Base-by-base conservation (phyloP, 1,140 invertebrate genomes). In the Drosophila triauraria region DNA sequence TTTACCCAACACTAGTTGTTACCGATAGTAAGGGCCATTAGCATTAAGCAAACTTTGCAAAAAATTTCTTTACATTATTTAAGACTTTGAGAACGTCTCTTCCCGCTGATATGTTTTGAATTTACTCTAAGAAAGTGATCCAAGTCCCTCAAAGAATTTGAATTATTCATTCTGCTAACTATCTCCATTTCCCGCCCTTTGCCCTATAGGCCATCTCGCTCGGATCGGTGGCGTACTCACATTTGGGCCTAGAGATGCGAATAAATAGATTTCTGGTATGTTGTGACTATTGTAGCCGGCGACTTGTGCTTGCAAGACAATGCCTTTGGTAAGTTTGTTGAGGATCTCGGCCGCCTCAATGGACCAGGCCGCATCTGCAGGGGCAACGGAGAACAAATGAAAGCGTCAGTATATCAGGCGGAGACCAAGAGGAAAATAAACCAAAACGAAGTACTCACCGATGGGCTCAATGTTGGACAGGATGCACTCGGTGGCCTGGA, bases 401-500 rank as follows among this genome's bases (percentile, higher is more conserved):
- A 68, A 15, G 27, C 27, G 27, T 30, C 20, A 2, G 32, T 67
- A 53, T 61, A 60, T 58, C 10, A 20, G n/a, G 13, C 63, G 9
- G 25, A 50, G 30, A 6, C 9, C 2, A 20, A 1, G 44, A 4
- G 0, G 7, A 6, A 3, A 40, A 38, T 46, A 3, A 46, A 20
- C n/a, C 9, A 20, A 17, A 46, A 46, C 6, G 8, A 1, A 3
- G n/a, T 4, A 58, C 96, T 97, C 95, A 93, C 96, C 95, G 51
- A 95, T 94, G 48, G 98, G 97, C 93, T 95, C 95, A 63, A 99
- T 95, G 93, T 98, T 96, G 10, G 97, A 97, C 85, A 99, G 94
- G 91, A 96, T 96, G 90, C 98, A 98, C 94, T 99, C 98, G 42
- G 97, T 96, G 48, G 98, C 97, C 95, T 99, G 98, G 94, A 99